A percentile compares a stretch with the other conserved stretches of the same genome.
Evolutionary conservation across 2,797 vertebrate genomes (phyloP).

Genomic region (Acipenser transmontanus): DNA sequence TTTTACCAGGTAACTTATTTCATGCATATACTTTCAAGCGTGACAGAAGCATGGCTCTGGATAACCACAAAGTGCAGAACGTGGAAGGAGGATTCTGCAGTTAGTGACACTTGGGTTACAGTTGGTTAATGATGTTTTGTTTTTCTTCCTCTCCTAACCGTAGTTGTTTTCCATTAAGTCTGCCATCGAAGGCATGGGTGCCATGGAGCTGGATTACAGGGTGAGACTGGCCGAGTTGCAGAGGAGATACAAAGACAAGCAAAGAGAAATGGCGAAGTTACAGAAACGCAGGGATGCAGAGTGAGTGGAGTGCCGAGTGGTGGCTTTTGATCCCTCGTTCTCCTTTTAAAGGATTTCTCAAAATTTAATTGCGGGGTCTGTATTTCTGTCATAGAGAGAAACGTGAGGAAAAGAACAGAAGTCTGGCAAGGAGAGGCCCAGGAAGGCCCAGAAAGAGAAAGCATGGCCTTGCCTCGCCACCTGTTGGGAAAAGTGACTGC

Average conservation of each 20-base stretch:
- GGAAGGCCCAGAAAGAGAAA: slow-evolving; percentile 94
- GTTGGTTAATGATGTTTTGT: no score
- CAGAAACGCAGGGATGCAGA: slow-evolving; percentile 82
- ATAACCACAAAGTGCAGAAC: no score
- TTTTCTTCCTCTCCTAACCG: slow-evolving; percentile 2
- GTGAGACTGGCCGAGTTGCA: slow-evolving; percentile 87
- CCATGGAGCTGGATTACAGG: slow-evolving; percentile 86
- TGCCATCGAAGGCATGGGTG: slow-evolving; percentile 77
- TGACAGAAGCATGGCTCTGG: no score
- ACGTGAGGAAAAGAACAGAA: slow-evolving; percentile 87
- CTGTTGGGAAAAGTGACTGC: slow-evolving; percentile 76
- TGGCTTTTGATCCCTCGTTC: no score
- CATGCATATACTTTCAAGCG: no score
- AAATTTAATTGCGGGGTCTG: background rate
- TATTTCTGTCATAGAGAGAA: slow-evolving; percentile 59
- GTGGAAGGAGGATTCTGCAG: no score
- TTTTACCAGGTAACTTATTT: no score
- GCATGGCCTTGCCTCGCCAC: slow-evolving; percentile 70
- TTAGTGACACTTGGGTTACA: no score
- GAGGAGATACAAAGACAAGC: slow-evolving; percentile 88
- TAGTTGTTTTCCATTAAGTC: slow-evolving; percentile 83
- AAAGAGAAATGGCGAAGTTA: slow-evolving; percentile 83
- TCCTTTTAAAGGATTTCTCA: no score
- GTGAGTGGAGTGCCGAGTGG: slow-evolving; percentile 57
- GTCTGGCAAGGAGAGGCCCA: slow-evolving; percentile 80